These are phyloP conservation scores for Sthenelais limicola DNA, from an alignment of 2,888 invertebrate species.

Conservation along the genomic window DNA sequence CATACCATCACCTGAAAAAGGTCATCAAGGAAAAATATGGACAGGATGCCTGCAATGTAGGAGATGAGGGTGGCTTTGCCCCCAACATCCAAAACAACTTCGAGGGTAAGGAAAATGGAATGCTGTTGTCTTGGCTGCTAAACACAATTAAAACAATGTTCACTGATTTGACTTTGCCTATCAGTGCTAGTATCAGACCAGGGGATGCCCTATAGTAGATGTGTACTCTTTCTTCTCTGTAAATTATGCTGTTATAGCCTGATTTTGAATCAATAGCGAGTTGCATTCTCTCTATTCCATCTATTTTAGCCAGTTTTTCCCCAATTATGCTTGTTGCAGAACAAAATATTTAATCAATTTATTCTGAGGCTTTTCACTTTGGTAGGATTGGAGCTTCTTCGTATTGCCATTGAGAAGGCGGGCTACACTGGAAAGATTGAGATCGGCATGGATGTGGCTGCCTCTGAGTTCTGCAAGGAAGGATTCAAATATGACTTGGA, in stretches of 20 bases:
- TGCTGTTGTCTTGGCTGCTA: no score
- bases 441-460: conserved; percentile 99
- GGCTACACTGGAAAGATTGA: conserved; percentile 97
- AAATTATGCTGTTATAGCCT: no score
- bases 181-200: no score
- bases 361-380: background rate
- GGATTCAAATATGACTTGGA: conserved; percentile 88
- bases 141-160: no score
- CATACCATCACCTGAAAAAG: conserved; percentile 92
- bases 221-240: no score
- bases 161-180: no score
- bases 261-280: no score
- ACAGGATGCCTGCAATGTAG: conserved; percentile 88
- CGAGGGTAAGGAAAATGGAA: conserved; percentile 81
- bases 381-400: conserved; percentile 84
- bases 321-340: no score
- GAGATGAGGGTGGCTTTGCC: conserved; percentile 99
- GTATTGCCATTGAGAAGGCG: conserved; percentile 91
- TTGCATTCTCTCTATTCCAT: no score
- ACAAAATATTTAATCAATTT: no score
- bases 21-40: conserved; percentile 96
- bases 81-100: conserved; percentile 98
- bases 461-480: conserved; percentile 91
- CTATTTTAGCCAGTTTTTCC: no score
- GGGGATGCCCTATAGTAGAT: no score